Evolutionary conservation across 2,888 invertebrate species (phyloP).

Genomic region (Asteroscopus sphinx): DNA sequence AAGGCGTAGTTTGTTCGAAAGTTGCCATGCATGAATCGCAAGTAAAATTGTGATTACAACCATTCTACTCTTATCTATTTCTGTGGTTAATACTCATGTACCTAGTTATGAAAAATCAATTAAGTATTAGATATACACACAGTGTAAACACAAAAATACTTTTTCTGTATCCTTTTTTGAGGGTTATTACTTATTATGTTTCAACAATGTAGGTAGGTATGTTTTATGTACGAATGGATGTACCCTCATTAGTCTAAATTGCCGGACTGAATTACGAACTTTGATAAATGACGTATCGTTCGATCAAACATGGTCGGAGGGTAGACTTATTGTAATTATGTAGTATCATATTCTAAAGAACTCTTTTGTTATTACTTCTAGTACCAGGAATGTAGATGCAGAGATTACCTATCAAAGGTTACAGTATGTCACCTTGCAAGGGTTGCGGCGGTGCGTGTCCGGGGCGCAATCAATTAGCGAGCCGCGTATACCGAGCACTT

Average conservation of each 20-base stretch:
- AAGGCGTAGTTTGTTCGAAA: too few relatives aligned
- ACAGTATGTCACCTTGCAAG: constrained; percentile 70
- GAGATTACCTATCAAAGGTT: constrained; percentile 56
- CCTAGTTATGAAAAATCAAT: too few relatives aligned
- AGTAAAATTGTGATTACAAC: too few relatives aligned
- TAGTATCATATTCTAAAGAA: constrained; percentile 7
- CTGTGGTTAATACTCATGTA: too few relatives aligned
- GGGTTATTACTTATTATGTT: constrained; percentile 9
- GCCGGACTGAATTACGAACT: constrained; percentile 29
- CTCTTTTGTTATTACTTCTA: constrained; percentile 24
- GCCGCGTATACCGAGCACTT: constrained; percentile 82
- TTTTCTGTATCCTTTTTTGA: constrained; percentile 7
- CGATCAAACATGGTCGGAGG: constrained; percentile 23
- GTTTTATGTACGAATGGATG: constrained; percentile 20
- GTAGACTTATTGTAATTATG: constrained; percentile 23
- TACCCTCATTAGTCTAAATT: constrained; percentile 42
- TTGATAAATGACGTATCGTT: constrained; percentile 46
- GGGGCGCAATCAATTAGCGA: constrained; percentile 86
- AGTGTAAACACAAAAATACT: too few relatives aligned
- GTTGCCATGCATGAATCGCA: too few relatives aligned
- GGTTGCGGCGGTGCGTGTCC: constrained; percentile 73
- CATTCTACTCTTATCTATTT: too few relatives aligned
- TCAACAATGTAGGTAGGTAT: constrained; percentile 12
- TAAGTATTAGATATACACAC: too few relatives aligned
- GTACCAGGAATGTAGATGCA: constrained; percentile 48